These are phyloP conservation scores for Trachymyrmex cornetzi DNA, from an alignment of 1,140 invertebrate species.

Conservation along the genomic window DNA sequence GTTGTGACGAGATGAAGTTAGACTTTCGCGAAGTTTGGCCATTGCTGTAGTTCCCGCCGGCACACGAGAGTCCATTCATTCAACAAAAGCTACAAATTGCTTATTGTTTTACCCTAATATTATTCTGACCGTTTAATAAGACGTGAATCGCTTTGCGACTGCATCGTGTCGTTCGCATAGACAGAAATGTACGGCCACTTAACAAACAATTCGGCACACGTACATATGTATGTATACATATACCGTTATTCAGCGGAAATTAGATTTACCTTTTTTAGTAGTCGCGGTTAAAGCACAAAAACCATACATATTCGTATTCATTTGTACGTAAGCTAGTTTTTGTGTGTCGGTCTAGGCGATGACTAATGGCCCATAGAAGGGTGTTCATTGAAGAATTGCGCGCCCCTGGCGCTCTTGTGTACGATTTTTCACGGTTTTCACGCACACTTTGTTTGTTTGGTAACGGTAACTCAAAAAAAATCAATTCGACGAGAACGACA, in stretches of 20 bases:
- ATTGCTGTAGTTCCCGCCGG: slow-evolving; percentile 36
- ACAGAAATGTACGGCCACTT: slow-evolving; percentile 27
- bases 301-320: slow-evolving; percentile 68
- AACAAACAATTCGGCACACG: background rate
- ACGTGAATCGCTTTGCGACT: slow-evolving; percentile 44
- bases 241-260: slow-evolving; percentile 34
- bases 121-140: slow-evolving; percentile 54
- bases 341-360: slow-evolving; percentile 67
- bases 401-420: slow-evolving; percentile 66
- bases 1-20: slow-evolving; percentile 51
- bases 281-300: slow-evolving; percentile 42
- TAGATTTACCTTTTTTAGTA: slow-evolving; percentile 62
- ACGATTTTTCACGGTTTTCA: slow-evolving; percentile 79
- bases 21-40: slow-evolving; percentile 47
- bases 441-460: slow-evolving; percentile 64
- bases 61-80: slow-evolving; percentile 29
- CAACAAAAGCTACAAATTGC: slow-evolving; percentile 59
- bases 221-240: background rate
- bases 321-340: slow-evolving; percentile 78
- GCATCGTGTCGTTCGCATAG: background rate
- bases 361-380: slow-evolving; percentile 75
- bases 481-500: slow-evolving; percentile 65
- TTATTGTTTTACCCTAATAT: slow-evolving; percentile 63
- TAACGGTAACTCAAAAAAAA: slow-evolving; percentile 72
- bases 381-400: slow-evolving; percentile 71